Conservation (phyloP, 2,888 invertebrate genomes). For the Lasius platythorax region DNA sequence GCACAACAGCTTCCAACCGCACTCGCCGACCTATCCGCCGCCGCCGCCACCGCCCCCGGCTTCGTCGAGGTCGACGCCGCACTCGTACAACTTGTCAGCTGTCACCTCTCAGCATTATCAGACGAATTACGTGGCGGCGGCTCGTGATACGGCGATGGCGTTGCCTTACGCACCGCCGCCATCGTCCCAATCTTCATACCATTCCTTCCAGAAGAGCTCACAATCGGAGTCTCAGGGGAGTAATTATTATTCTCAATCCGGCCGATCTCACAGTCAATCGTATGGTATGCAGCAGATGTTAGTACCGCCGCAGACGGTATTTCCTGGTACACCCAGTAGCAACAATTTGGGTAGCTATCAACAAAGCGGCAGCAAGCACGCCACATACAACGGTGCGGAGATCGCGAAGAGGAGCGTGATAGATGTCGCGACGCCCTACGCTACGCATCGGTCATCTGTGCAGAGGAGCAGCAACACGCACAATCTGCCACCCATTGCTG, state of each 20-base stretch:
- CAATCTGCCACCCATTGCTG: slow-evolving; percentile 87
- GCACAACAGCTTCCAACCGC: slow-evolving; percentile 87
- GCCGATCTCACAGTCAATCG: slow-evolving; percentile 72
- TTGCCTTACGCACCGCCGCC: slow-evolving; percentile 82
- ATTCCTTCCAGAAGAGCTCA: slow-evolving; percentile 82
- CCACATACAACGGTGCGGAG: slow-evolving; percentile 80
- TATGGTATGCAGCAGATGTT: slow-evolving; percentile 72
- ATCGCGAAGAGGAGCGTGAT: slow-evolving; percentile 72
- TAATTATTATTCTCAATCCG: slow-evolving; percentile 76
- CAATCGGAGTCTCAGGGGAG: slow-evolving; percentile 70
- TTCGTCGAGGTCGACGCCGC: slow-evolving; percentile 87
- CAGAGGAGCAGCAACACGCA: slow-evolving; percentile 84
- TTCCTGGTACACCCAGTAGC: slow-evolving; percentile 55
- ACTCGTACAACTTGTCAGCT: slow-evolving; percentile 85
- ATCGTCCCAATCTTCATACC: slow-evolving; percentile 79
- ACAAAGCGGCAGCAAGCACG: slow-evolving; percentile 70
- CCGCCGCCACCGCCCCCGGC: slow-evolving; percentile 85
- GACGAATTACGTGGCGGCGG: slow-evolving; percentile 79
- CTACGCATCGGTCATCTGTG: slow-evolving; percentile 75
- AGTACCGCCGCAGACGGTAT: slow-evolving; percentile 65
- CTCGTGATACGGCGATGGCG: slow-evolving; percentile 77
- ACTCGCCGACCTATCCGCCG: slow-evolving; percentile 84
- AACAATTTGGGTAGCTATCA: slow-evolving; percentile 68
- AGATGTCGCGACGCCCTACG: slow-evolving; percentile 72
- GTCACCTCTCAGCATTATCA: slow-evolving; percentile 86